Base-by-base conservation (phyloP, 1,140 invertebrate genomes). In the Chlorops oryzae region DNA sequence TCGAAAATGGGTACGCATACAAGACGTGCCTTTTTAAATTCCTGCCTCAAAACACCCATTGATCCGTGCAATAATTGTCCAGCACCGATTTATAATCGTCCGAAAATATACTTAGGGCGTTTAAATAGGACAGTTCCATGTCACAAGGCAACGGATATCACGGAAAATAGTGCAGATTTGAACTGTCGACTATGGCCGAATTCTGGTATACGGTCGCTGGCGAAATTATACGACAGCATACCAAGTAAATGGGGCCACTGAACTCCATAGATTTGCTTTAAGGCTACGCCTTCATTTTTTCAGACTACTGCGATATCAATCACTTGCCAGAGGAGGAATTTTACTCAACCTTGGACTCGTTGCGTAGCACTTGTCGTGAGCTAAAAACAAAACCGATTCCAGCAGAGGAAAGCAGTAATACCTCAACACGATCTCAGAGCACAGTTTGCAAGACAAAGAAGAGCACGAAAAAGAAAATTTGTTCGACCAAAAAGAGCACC, bases 41-140 rank as follows among this genome's bases (percentile, higher is more conserved):
- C 65, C 32, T 70, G 65, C 25, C 42, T 70, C 3, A 69, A 69
- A 55, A 63, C 66, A 41, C 66, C 66, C 23, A 63, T 70, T 10
- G 66, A 70, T 63, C 66, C 65, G 2, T 70, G 66, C 45, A 70
- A 66, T 52, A 70, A 70, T 54, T 70, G 66, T 52, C 66, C 66
- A 47, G 66, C 66, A 18, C 66, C 66, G 3, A 50, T 59, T n/a
- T 69, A 66, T 42, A 70, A 69, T 57, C 65, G 66, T 5, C 60
- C 66, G 13, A 64, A 59, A 20, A 41, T 66, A 13, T 66, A 59
- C 37, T 55, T 70, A 38, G 58, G 65, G 2, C 58, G 58, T n/a
- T 15, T 39, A 24, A 35, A 32, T 1, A 40, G 21, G 10, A 40
- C 52, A 9, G 1, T 39, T 2, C 12, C n/a, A 34, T 23, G 24